Evolutionary conservation across 2,888 invertebrate genomes (phyloP), one percentile per base, ranked within the genome.

Genomic region (Drosophila anceps): DNA sequence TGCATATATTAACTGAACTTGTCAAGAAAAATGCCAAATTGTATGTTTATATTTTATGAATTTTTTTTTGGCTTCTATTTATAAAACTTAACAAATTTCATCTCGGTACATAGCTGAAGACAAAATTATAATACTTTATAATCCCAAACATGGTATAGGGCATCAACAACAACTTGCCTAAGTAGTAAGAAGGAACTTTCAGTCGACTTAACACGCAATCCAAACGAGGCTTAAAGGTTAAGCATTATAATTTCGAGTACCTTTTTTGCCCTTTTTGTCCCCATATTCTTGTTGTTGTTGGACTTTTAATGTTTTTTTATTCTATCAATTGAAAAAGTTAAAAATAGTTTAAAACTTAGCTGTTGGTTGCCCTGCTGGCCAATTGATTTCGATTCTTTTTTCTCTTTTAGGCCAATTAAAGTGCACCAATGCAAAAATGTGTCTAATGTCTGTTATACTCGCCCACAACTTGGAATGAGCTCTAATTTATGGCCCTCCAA

Each of bases 161-260:
- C 79, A 81, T 81, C 81, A 67, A 48, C 48, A 66, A 72, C 80
- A 72, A 81, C 81, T 69, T 77, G 81, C 46, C 75, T 75, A 71
- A 82, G 83, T 77, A 81, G 73, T 79, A 54, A 69, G 68, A 69
- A 81, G 67, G 74, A 86, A 86, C 80, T 79, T 88, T 73, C 84
- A 72, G 73, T 73, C 77, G 89, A 89, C 84, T 85, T 89, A 82
- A 72, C 84, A 85, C 84, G 84, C 84, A 87, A 85, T 85, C 89
- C 88, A 64, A 73, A 81, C 75, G 79, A 60, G 73, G 72, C 88
- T 87, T 87, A 84, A 87, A 87, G 89, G 90, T 82, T 89, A 76
- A 89, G 84, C 84, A 89, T 84, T 84, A 84, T 84, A 89, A 84
- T 84, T 84, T 89, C 70, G 75, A 69, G 79, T 75, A 81, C 79